Evolutionary conservation across 2,113 vertebrate genomes (phyloP), one percentile per base, ranked within the genome.

Genomic region (Leiothrix lutea): DNA sequence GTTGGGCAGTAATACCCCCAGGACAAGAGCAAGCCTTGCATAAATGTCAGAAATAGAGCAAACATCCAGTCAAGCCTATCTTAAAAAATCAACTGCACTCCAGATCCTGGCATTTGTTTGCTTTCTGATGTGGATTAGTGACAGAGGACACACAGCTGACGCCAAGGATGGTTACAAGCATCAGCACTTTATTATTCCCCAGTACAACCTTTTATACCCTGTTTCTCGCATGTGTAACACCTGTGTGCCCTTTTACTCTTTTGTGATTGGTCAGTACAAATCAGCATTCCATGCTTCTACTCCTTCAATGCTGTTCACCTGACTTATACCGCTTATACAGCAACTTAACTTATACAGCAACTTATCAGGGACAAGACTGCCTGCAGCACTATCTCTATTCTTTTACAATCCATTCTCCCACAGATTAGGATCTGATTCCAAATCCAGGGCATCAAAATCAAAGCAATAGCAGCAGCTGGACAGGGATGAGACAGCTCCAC

Each of bases 371-470:
- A 24, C 3, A 4, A 38, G 35, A 60, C 8, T 60, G 58, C 35
- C 17, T 19, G 58, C 35, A 38, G 35, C 58, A 38, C 35, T 60
- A 19, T 38, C 35, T 60, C 58, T 38, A 26, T 38, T 26, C 35
- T 60, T 60, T 26, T 60, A 38, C 58, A 60, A 26, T 60, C 58
- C 58, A 28, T 26, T 60, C 35, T 38, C 58, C 35, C 24, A 60
- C 58, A 60, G 24, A 60, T 60, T 77, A 54, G 29, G 47, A 86
- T 66, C 42, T 35, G 33, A 89, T 65, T 90, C 79, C 71, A 90
- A 96, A 95, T 40, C 86, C 24, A 66, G 25, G 28, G 9, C 56
- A 92, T 51, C 56, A 92, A 91, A 95, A 82, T 72, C 66, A 92
- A 92, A 94, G 88, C 56, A 88, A 57, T 11, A 92, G 54, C 67